Base-by-base conservation (phyloP, 2,888 invertebrate genomes). In the Nowickia ferox region DNA sequence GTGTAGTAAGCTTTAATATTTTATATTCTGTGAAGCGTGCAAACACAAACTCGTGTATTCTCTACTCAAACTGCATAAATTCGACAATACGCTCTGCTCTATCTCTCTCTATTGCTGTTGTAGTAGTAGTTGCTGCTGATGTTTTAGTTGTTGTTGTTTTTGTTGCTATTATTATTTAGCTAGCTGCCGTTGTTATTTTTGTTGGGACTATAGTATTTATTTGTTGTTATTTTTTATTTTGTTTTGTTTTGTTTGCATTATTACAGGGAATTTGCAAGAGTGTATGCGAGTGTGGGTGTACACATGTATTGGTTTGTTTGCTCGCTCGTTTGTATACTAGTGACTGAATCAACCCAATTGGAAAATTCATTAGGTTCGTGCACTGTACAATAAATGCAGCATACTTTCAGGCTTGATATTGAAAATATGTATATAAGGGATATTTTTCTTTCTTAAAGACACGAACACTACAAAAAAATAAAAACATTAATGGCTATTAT, bases 221-320 rank as follows among this genome's bases (percentile, higher is more conserved):
- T 82, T 82, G 85, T 77, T 82, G 63, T 82, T 84, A 81, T 84
- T 68, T 59, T 77, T 84, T 76, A 71, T 80, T 19, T 87, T 78
- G 11, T 19, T 66, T 74, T 84, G 72, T 87, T 84, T 84, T 78
- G 69, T 87, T 84, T 78, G 80, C 53, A 69, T 81, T 87, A 82
- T 84, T 85, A 82, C 85, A 75, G 82, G 75, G 57, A 78, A 78
- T 75, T 80, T 78, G 59, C 77, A 63, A 51, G 61, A 63, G 78
- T 69, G 57, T 71, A 48, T 77, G 44, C 44, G 48, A 61, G 72
- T 59, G 46, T 78, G 63, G 4, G 15, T 40, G 38, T 61, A 30
- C 66, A 30, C 30, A 22, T 44, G 74, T n/a, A 44, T 17, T 71
- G 46, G 61, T 78, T 61, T 78, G 77, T 57, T 75, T 57, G 57